Evolutionary conservation across 2,113 vertebrate genomes (phyloP).

Genomic region (Galeopterus variegatus): DNA sequence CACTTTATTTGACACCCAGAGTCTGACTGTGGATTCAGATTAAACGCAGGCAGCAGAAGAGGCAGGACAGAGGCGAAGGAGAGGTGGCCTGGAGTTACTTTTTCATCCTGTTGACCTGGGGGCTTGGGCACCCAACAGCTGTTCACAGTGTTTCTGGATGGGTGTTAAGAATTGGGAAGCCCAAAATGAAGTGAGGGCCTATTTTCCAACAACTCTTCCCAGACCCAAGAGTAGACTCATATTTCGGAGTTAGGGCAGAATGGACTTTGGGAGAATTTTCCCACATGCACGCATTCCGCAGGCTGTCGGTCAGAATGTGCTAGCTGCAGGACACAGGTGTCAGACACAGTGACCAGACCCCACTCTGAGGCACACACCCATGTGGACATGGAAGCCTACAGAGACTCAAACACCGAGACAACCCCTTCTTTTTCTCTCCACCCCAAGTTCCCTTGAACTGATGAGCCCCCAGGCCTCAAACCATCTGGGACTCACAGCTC

Average conservation of each 20-base stretch:
- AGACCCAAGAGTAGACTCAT: background rate
- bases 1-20: conserved; percentile 87
- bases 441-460: background rate
- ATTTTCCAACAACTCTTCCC: background rate
- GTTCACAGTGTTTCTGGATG: background rate
- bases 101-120: background rate
- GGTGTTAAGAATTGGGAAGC: background rate
- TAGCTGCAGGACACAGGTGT: background rate
- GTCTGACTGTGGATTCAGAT: conserved; percentile 85
- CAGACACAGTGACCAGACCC: background rate
- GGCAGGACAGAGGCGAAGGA: conserved; percentile 76
- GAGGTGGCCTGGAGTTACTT: background rate
- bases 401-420: background rate
- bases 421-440: background rate
- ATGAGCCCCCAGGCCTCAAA: conserved; percentile 12
- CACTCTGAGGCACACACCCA: background rate
- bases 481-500: conserved; percentile 68
- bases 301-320: background rate
- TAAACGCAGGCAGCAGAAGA: conserved; percentile 82
- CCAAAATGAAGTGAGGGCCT: background rate
- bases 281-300: no score
- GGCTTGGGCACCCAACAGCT: background rate
- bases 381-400: background rate
- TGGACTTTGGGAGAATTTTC: accelerated
- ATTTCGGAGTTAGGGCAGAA: background rate